These are phyloP conservation scores for Ranitomeya variabilis DNA, from an alignment of 2,113 vertebrate species.

Conservation along the genomic window DNA sequence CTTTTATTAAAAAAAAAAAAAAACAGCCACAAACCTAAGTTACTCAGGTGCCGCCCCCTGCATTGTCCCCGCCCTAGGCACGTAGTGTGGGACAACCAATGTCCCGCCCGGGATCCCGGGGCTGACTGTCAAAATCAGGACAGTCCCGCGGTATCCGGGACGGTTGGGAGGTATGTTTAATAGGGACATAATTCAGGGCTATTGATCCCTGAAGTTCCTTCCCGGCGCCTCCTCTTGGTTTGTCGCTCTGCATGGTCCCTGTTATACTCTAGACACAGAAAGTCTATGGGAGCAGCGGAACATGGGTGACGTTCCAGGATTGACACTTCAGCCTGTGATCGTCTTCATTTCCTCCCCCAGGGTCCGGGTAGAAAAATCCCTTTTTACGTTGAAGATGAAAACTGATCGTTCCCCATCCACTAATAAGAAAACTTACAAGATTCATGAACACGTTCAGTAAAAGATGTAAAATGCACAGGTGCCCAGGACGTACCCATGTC, in stretches of 20 bases:
- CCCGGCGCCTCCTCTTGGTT: background rate
- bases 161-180: no score
- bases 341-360: background rate
- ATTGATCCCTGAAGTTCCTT: background rate
- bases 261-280: background rate
- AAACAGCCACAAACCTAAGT: no score
- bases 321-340: background rate
- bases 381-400: background rate
- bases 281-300: background rate
- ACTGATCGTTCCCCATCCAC: background rate
- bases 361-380: background rate
- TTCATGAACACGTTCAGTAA: no score
- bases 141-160: no score
- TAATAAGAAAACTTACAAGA: background rate
- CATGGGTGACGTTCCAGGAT: background rate
- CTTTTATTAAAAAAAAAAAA: no score
- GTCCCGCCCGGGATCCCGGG: no score
- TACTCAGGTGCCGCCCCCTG: no score
- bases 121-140: no score
- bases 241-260: background rate
- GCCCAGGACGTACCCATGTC: no score
- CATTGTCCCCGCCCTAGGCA: no score
- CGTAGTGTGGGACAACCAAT: no score
- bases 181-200: background rate
- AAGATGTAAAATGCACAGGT: no score